Percentiles rank a stretch among this genome's conserved stretches.
Evolutionary conservation across 1,140 invertebrate species (phyloP).

Genomic region (Pentalonia nigronervosa): DNA sequence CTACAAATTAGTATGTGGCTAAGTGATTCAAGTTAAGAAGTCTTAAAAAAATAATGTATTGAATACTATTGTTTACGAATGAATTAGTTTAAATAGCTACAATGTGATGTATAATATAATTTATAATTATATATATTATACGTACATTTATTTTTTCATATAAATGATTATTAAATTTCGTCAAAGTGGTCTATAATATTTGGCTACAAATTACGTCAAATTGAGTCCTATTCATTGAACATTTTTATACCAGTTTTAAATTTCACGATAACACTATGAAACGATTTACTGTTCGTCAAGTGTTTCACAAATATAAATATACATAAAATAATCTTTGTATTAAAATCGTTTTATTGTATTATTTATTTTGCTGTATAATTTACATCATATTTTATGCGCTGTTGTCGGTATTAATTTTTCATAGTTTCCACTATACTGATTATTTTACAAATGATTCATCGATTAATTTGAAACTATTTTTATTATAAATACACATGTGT

Average conservation of each 20-base stretch:
- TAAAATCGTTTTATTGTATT: neutral
- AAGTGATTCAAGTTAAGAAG: neutral
- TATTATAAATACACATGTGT: neutral
- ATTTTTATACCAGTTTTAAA: neutral
- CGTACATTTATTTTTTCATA: neutral
- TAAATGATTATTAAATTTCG: neutral
- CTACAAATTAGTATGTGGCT: neutral
- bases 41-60: neutral
- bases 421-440: neutral
- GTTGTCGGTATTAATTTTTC: neutral
- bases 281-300: neutral
- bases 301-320: slow-evolving; percentile 1
- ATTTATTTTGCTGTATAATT: neutral
- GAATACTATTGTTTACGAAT: neutral
- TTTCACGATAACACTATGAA: neutral
- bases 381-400: neutral
- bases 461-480: neutral
- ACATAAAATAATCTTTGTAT: neutral
- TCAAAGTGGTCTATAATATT: neutral
- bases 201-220: neutral
- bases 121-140: neutral
- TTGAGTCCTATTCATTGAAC: neutral
- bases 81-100: neutral
- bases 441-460: slow-evolving; percentile 20
- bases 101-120: too few species aligned